Percentiles rank a stretch among this genome's conserved stretches.
Conservation (phyloP, 1,140 invertebrate species). For the Acromyrmex heyeri region DNA sequence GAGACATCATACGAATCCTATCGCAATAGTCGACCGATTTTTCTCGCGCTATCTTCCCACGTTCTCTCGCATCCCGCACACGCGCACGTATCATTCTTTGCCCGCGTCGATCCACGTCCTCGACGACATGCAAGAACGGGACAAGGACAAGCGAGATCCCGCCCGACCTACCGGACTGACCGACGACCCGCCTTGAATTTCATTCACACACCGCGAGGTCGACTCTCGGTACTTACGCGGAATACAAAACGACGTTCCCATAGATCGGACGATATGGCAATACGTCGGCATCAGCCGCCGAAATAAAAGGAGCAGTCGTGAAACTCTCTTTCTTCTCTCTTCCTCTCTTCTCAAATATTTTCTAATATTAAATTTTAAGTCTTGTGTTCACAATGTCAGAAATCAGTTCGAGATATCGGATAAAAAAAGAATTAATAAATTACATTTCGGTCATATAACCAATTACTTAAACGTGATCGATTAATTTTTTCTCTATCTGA, state of each 20-base stretch:
- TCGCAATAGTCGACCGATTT: conserved; percentile 59
- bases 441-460: too few relatives aligned
- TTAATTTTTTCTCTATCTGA: too few relatives aligned
- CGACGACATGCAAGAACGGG: conserved; percentile 67
- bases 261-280: conserved; percentile 58
- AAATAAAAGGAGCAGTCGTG: conserved; percentile 17
- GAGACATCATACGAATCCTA: conserved; percentile 46
- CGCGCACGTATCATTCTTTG: conserved; percentile 69
- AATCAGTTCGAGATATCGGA: too few relatives aligned
- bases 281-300: conserved; percentile 1
- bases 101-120: conserved; percentile 74
- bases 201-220: conserved; percentile 80
- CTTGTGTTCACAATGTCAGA: too few relatives aligned
- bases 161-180: conserved; percentile 74
- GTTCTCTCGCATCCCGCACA: conserved; percentile 66
- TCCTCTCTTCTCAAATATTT: not conserved
- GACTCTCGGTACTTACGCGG: conserved; percentile 74
- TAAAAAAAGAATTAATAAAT: too few relatives aligned
- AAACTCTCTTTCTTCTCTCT: not conserved
- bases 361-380: not conserved
- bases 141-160: conserved; percentile 71
- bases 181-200: conserved; percentile 80
- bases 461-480: too few relatives aligned
- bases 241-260: conserved; percentile 82
- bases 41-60: conserved; percentile 69